phyloP scores from a whole-genome alignment of 2,113 vertebrate genomes.

The Chamaea fasciata region DNA sequence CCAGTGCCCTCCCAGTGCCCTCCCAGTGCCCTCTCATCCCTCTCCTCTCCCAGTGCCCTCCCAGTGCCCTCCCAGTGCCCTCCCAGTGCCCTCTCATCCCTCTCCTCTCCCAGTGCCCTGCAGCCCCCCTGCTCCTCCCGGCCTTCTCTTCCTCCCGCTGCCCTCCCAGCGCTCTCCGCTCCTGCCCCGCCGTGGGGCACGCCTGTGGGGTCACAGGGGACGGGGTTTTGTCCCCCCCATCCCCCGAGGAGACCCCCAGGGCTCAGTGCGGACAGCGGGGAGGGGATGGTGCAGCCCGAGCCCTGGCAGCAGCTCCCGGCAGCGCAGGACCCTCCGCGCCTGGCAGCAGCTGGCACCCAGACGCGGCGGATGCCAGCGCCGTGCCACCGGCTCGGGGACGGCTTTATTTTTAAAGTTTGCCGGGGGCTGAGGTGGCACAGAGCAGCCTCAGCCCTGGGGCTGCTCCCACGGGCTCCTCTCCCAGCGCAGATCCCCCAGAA shows the following conservation, averaged over 20 bases:
- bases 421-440: not conserved
- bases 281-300: not conserved
- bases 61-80: too few species aligned
- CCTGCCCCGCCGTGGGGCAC: too few species aligned
- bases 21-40: too few species aligned
- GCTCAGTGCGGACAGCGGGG: not conserved
- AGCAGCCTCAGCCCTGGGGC: not conserved
- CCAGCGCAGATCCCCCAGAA: not conserved
- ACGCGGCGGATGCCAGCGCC: not conserved
- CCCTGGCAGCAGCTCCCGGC: not conserved
- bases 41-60: too few species aligned
- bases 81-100: too few species aligned
- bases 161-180: too few species aligned
- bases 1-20: too few species aligned
- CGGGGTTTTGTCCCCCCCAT: rapidly evolving
- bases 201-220: rapidly evolving
- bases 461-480: not conserved
- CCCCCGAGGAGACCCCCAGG: rapidly evolving
- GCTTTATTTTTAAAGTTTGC: not conserved
- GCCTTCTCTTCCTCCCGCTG: too few species aligned
- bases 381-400: not conserved
- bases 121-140: too few species aligned
- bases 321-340: not conserved
- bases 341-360: not conserved
- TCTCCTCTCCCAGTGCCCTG: not conserved